Percentiles rank a stretch among this genome's conserved stretches.
phyloP scores from a whole-genome alignment of 2,888 invertebrate species.

The Xylota segnis region DNA sequence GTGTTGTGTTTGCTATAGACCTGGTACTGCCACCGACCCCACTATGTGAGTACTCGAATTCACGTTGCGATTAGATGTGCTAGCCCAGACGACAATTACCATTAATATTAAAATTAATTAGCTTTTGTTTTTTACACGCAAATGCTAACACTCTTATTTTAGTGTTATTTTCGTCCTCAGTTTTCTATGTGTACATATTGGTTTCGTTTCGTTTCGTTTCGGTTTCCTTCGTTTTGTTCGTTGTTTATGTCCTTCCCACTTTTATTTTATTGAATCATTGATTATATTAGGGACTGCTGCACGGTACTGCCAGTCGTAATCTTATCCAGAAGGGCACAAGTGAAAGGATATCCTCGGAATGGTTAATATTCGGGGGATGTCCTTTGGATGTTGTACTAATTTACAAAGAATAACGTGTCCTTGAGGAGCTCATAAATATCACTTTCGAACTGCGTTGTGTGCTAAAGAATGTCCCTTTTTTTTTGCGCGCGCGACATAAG shows the following conservation, averaged over 20 bases:
- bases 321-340: neutral
- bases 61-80: conserved; percentile 74
- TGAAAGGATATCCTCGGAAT: conserved; percentile 21
- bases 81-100: conserved; percentile 75
- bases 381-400: conserved; percentile 24
- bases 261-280: conserved; percentile 42
- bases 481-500: conserved; percentile 10
- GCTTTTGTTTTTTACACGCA: conserved; percentile 68
- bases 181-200: neutral
- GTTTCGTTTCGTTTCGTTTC: too few relatives aligned
- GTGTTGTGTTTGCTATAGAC: conserved; percentile 65
- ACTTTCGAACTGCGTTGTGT: neutral
- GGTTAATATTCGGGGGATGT: conserved; percentile 31
- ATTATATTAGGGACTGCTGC: conserved; percentile 19
- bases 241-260: conserved; percentile 21
- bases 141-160: conserved; percentile 49
- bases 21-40: conserved; percentile 51
- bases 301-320: neutral
- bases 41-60: conserved; percentile 66
- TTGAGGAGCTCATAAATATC: conserved; percentile 45
- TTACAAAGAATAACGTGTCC: conserved; percentile 24
- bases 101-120: conserved; percentile 72
- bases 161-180: conserved; percentile 1
- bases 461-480: neutral
- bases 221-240: conserved; percentile 19